phyloP scores from a whole-genome alignment of 2,888 invertebrate genomes.

The Calliphora vomitoria region DNA sequence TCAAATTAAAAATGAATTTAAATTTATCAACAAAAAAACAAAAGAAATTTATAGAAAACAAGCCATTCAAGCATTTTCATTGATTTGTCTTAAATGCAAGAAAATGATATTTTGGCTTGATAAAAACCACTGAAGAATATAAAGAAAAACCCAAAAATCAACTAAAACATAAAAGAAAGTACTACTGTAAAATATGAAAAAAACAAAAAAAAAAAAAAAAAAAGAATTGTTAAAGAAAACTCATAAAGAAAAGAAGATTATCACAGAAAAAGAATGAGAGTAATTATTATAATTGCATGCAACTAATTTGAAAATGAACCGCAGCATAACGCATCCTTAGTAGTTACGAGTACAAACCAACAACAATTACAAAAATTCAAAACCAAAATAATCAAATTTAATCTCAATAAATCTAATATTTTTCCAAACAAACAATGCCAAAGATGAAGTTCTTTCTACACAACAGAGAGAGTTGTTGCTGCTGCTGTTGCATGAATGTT shows the following conservation, averaged over 20 bases:
- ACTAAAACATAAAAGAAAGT: conserved; percentile 11
- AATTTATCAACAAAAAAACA: conserved; percentile 64
- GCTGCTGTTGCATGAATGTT: conserved; percentile 24
- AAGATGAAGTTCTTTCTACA: neutral
- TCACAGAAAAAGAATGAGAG: conserved; percentile 63
- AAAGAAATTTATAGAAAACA: neutral
- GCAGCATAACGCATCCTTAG: conserved; percentile 69
- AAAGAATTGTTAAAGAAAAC: neutral
- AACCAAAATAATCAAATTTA: conserved; percentile 70
- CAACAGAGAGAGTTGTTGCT: neutral
- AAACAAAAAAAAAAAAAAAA: conserved; percentile 24
- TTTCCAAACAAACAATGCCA: conserved; percentile 22
- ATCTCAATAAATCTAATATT: conserved; percentile 65
- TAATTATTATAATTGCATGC: conserved; percentile 78
- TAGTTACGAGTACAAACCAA: conserved; percentile 2
- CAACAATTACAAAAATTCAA: conserved; percentile 18
- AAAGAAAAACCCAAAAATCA: conserved; percentile 5
- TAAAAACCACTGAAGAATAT: conserved; percentile 36
- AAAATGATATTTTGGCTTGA: conserved; percentile 72
- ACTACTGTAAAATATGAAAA: neutral
- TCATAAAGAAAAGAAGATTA: conserved; percentile 1
- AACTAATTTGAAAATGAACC: conserved; percentile 75
- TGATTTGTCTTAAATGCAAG: conserved; percentile 48
- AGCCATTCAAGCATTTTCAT: conserved; percentile 67
- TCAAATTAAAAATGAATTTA: conserved; percentile 72